Conservation (phyloP, 37 sponge, comb jelly and placozoan species). For the Haliclona indistincta region DNA sequence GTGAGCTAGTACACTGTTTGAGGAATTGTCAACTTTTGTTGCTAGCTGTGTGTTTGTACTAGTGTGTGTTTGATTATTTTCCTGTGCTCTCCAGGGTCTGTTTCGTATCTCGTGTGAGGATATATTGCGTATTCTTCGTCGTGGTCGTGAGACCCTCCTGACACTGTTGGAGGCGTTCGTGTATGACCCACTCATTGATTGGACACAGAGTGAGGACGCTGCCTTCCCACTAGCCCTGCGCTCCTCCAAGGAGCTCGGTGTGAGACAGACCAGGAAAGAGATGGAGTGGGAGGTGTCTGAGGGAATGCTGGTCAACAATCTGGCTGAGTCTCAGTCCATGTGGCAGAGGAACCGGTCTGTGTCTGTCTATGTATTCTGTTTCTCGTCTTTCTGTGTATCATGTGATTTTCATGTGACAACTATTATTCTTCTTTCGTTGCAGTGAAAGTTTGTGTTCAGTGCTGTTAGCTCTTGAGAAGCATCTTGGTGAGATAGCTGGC, state of each 20-base stretch:
- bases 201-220: constrained; percentile 96
- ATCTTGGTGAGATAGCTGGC: constrained; percentile 57
- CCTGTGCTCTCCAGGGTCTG: too few relatives aligned
- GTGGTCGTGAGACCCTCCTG: constrained; percentile 88
- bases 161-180: constrained; percentile 96
- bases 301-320: constrained; percentile 68
- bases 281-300: constrained; percentile 84
- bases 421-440: too few relatives aligned
- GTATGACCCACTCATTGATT: constrained; percentile 96
- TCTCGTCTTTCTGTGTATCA: neutral
- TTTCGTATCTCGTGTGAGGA: constrained; percentile 95
- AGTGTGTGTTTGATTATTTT: too few relatives aligned
- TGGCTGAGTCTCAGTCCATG: constrained; percentile 60
- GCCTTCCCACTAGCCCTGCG: constrained; percentile 76
- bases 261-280: constrained; percentile 69
- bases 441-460: constrained; percentile 64
- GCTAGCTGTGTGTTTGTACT: too few relatives aligned
- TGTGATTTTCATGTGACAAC: too few relatives aligned
- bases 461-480: constrained; percentile 57
- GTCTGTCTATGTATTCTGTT: neutral
- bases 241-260: constrained; percentile 39
- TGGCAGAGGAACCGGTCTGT: constrained; percentile 78
- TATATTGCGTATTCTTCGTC: constrained; percentile 78
- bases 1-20: constrained; percentile 33
- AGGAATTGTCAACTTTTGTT: too few relatives aligned